Base-by-base conservation (phyloP, 2,797 vertebrate species). In the Schizopygopsis malacanthus region DNA sequence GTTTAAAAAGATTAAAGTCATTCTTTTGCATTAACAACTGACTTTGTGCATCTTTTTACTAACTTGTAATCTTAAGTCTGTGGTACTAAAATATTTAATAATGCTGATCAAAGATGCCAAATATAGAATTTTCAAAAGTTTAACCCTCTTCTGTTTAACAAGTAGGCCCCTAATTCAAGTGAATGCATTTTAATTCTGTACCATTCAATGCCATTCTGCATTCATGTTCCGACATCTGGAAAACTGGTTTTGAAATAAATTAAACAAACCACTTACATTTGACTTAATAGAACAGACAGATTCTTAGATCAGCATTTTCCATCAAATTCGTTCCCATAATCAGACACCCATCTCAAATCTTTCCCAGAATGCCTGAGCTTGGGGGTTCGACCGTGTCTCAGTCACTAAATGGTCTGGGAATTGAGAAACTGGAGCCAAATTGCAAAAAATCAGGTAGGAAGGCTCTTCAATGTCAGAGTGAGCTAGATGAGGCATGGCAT, bases 401-500 rank as follows among this genome's bases (percentile, higher is more conserved):
- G 43, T 28, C 59, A 41, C 33, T 59, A 70, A 85, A 79, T 79
- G 63, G 39, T 18, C 12, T 54, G 50, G 25, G 39, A 71, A 45
- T 71, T 79, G 50, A 8, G 76, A 70, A 28, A 39, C 47, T 9
- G 37, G n/a, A 33, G 63, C 75, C 63, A 87, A 87, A 87, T 83
- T 80, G 81, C 81, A 16, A 71, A 70, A 71, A 63, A 78, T 69
- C 63, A 61, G 82, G 78, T 81, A 50, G 47, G 65, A 56, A 52
- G 56, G 33, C 41, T 70, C 65, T 76, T 78, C 54, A 70, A 5
- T 82, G 83, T 85, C 79, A 78, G 41, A 33, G 52, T 72, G 79
- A 87, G 73, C 61, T 39, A 78, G 75, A 87, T 87, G 87, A 85
- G 72, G 86, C 54, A 45, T 77, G 86, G 69, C 86, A 85, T 47